Evolutionary conservation across 1,140 invertebrate species (phyloP).

Genomic region (Aphaenogaster rudis): DNA sequence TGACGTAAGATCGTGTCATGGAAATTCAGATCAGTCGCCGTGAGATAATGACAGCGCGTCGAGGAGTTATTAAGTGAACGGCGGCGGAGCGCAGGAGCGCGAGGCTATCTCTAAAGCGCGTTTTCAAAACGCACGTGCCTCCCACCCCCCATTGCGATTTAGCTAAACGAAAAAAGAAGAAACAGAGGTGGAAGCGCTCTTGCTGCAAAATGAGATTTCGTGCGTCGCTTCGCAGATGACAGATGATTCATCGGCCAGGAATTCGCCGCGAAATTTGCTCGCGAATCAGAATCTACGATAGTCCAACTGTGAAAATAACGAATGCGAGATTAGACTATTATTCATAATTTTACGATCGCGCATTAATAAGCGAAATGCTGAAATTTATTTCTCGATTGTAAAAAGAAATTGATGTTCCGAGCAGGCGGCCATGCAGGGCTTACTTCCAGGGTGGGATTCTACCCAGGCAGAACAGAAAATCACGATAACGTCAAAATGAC

Average conservation of each 20-base stretch:
- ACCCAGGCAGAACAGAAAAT: too few relatives aligned
- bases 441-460: background rate
- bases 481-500: too few relatives aligned
- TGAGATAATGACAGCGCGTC: slow-evolving; percentile 15
- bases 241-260: background rate
- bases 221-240: background rate
- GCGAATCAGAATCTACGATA: background rate
- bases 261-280: background rate
- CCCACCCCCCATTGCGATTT: background rate
- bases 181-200: background rate
- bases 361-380: background rate
- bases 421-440: background rate
- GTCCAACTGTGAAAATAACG: background rate
- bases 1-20: slow-evolving; percentile 24
- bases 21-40: background rate
- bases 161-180: background rate
- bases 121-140: background rate
- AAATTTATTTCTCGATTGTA: background rate
- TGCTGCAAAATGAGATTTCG: background rate
- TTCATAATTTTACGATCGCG: background rate
- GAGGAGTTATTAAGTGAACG: background rate
- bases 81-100: too few relatives aligned
- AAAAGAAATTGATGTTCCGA: background rate
- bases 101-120: background rate
- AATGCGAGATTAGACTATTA: background rate